Conservation (phyloP, 2,113 vertebrate genomes). For the Pholis gunnellus region DNA sequence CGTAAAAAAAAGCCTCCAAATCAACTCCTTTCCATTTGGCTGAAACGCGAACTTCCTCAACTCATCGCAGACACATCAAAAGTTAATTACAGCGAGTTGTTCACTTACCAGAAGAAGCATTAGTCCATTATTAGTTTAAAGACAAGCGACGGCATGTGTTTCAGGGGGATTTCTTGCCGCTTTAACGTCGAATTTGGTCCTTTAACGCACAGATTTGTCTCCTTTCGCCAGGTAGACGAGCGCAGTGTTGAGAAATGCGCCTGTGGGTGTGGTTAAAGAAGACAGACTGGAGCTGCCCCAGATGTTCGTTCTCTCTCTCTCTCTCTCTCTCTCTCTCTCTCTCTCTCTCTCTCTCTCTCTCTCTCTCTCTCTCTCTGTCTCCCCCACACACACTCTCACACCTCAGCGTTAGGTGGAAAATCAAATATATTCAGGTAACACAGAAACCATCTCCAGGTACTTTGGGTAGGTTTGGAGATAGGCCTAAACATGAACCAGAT, state of each 20-base stretch:
- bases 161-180: not conserved
- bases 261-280: constrained; percentile 73
- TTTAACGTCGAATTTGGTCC: constrained; percentile 2
- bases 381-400: not conserved
- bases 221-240: constrained; percentile 49
- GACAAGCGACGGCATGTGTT: rapidly evolving
- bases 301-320: constrained; percentile 41
- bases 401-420: not conserved
- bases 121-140: constrained; percentile 27
- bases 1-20: not conserved
- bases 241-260: constrained; percentile 53
- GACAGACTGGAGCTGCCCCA: constrained; percentile 18
- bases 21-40: not conserved
- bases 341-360: not conserved
- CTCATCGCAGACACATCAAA: not conserved
- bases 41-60: not conserved
- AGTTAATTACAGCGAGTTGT: not conserved
- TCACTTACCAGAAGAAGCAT: constrained; percentile 52
- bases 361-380: constrained; percentile 4
- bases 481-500: not conserved
- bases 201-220: constrained; percentile 18
- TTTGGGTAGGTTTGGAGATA: not conserved
- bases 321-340: constrained; percentile 19
- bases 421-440: not conserved
- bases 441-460: not conserved